These are phyloP conservation scores for Thinocorus orbignyianus DNA, from an alignment of 2,113 vertebrate genomes.

Conservation along the genomic window DNA sequence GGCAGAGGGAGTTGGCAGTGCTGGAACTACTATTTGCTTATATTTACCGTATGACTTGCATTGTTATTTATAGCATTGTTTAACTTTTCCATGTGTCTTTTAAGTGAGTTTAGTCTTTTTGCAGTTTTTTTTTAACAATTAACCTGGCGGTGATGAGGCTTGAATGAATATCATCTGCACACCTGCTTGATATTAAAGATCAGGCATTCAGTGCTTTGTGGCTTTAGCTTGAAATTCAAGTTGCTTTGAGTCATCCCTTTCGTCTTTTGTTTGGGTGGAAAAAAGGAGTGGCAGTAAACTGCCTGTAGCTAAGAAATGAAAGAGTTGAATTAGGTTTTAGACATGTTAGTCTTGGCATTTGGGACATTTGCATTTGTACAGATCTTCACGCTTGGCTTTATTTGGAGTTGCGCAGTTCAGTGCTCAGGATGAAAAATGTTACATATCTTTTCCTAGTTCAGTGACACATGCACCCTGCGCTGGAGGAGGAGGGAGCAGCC, in stretches of 20 bases:
- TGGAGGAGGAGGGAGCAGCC: not conserved
- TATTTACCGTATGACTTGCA: not conserved
- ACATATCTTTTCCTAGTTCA: not conserved
- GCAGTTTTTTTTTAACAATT: not conserved
- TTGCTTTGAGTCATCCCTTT: slow-evolving; percentile 60
- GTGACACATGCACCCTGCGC: rapidly evolving
- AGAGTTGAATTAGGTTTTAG: slow-evolving; percentile 55
- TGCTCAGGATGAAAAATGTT: slow-evolving; percentile 3
- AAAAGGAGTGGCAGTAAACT: slow-evolving; percentile 43
- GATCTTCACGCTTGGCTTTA: not conserved
- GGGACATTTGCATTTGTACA: slow-evolving; percentile 24
- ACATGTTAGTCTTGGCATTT: slow-evolving; percentile 30
- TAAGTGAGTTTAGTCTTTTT: slow-evolving; percentile 3
- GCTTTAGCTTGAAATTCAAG: slow-evolving; percentile 62
- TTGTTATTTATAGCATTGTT: not conserved
- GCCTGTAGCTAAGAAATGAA: slow-evolving; percentile 52
- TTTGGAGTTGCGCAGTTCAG: not conserved
- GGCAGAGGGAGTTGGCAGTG: not conserved
- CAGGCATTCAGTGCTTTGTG: slow-evolving; percentile 48
- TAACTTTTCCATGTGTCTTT: not conserved
- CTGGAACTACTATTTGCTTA: not conserved
- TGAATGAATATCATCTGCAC: slow-evolving; percentile 51
- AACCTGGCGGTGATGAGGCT: slow-evolving; percentile 19
- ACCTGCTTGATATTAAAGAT: slow-evolving; percentile 70
- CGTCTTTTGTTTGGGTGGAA: slow-evolving; percentile 57